A percentile compares a stretch with the other conserved stretches of the same genome.
Evolutionary conservation across 1,140 invertebrate genomes (phyloP).

Genomic region (Drosophila hydei): DNA sequence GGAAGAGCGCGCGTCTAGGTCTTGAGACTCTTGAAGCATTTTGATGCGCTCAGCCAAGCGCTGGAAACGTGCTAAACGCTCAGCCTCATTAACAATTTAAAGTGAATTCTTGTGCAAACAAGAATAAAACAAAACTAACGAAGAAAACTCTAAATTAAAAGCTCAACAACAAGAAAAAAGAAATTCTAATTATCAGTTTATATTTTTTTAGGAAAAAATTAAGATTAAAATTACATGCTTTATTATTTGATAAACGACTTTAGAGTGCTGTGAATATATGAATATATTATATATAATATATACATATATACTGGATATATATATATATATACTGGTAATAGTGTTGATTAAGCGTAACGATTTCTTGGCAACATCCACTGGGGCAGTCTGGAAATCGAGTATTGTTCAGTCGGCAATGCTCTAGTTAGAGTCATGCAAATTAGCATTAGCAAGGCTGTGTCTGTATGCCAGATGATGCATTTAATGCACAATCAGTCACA

Average conservation of each 20-base stretch:
- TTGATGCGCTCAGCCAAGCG: conserved; percentile 65
- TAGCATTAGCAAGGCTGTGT: conserved; percentile 28
- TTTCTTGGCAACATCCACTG: too few species aligned
- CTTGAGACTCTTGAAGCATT: conserved; percentile 19
- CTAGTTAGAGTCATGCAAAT: conserved; percentile 17
- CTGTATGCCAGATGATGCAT: conserved; percentile 47
- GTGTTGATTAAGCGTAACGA: too few species aligned
- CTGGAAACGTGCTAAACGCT: conserved; percentile 72
- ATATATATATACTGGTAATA: too few species aligned
- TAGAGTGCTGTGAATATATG: too few species aligned
- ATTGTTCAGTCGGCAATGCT: too few species aligned
- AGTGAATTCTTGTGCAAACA: conserved; percentile 34
- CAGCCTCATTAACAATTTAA: conserved; percentile 73
- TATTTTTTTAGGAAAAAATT: too few species aligned
- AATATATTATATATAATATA: too few species aligned
- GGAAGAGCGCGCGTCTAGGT: background rate
- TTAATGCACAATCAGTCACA: conserved; percentile 7
- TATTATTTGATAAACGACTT: too few species aligned
- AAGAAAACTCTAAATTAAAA: conserved; percentile 32
- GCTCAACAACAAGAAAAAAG: background rate
- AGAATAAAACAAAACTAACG: background rate
- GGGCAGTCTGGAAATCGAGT: too few species aligned
- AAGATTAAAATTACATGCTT: too few species aligned
- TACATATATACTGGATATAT: too few species aligned
- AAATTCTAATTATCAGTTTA: background rate